Base-by-base conservation (phyloP, 2,113 vertebrate species). In the Benitochromis conjunctus region DNA sequence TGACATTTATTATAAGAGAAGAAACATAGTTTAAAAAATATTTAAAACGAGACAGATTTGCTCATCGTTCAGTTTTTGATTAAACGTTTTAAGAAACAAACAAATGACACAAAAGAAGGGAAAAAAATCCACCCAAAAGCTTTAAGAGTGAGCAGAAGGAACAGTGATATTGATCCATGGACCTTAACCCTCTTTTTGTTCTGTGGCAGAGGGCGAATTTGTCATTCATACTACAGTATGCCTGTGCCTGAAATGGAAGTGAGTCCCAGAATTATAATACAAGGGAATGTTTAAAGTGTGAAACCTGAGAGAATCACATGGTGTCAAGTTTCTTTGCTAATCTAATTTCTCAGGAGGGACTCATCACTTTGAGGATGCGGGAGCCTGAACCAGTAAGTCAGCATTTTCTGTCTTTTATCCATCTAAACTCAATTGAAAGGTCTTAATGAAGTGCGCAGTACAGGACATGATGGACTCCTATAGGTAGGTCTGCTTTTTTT, bases 31-130 rank as follows among this genome's bases (percentile, higher is more conserved):
- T 83, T 85, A 29, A 89, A 89, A 76, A 92, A 85, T 81, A 79
- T 87, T 79, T 91, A 83, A 94, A 92, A 87, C 24, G 85, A 83
- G 56, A 83, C 43, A 83, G 57, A 94, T 95, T 91, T 83, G 91
- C 91, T 88, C 84, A 91, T 86, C 34, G 36, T 79, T 93, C 92
- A 83, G 79, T 77, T 89, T 92, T 84, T 93, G 80, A 95, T 94
- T 94, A 89, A 90, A 90, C 91, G 80, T 92, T 92, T 82, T 88
- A 36, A 92, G 92, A 90, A 91, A 66, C 88, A 95, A 91, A 92
- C 79, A 87, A 55, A 88, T 86, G 36, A 77, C 43, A 91, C 71
- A 74, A 79, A 51, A 85, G 56, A 71, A 71, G 34, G 19, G 62
- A 82, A 66, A 81, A 88, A 76, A 79, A 26, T 83, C 89, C 34